phyloP scores from a whole-genome alignment of 2,113 vertebrate genomes.

The Mustela nigripes region DNA sequence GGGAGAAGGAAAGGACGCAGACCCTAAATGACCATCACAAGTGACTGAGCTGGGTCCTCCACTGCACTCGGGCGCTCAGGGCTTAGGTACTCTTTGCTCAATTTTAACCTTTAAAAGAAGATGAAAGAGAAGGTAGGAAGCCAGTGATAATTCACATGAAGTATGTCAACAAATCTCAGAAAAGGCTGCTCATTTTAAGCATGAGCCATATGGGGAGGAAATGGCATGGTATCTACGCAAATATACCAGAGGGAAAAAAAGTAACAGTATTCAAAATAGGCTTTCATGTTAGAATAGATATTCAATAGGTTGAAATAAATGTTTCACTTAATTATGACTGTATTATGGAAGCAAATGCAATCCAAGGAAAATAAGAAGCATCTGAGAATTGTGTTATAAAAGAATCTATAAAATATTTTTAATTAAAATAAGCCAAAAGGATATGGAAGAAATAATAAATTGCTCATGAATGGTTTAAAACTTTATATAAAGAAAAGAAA shows the following conservation, averaged over 20 bases:
- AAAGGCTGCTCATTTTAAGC: not conserved
- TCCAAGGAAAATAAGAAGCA: not conserved
- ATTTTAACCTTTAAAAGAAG: not conserved
- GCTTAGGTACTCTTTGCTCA: not conserved
- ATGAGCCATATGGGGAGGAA: not conserved
- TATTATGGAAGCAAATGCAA: not conserved
- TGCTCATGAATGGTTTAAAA: not conserved
- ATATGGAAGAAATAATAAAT: not conserved
- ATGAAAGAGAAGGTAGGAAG: not conserved
- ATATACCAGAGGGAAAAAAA: not conserved
- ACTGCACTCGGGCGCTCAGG: not conserved
- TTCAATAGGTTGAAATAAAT: not conserved
- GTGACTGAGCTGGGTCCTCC: not conserved
- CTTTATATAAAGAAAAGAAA: not conserved
- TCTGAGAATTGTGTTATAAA: not conserved
- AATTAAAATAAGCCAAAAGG: constrained; percentile 8
- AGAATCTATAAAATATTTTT: constrained; percentile 16
- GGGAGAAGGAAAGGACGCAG: not conserved
- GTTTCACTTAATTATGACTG: not conserved
- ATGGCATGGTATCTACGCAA: not conserved
- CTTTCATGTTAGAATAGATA: not conserved
- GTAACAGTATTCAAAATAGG: not conserved
- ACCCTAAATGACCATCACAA: not conserved
- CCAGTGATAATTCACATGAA: not conserved
- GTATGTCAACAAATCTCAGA: not conserved